Conservation (phyloP, 2,888 invertebrate species). For the Nezara viridula region DNA sequence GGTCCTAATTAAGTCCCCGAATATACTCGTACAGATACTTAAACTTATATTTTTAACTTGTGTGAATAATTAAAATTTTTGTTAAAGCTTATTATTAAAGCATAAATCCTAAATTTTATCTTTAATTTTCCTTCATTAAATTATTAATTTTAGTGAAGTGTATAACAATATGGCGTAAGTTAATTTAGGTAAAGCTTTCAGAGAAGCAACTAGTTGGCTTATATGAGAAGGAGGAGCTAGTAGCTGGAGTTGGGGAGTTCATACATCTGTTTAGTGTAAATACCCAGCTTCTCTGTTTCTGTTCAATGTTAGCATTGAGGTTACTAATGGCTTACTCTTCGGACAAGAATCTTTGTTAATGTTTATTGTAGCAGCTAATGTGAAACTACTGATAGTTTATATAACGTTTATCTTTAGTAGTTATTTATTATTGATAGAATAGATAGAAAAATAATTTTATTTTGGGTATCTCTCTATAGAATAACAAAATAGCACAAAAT, state of each 20-base stretch:
- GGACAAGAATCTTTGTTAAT: not conserved
- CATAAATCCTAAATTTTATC: no score
- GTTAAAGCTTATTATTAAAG: no score
- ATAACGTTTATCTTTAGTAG: not conserved
- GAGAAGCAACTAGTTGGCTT: not conserved
- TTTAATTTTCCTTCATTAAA: no score
- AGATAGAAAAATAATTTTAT: no score
- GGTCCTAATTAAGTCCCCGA: no score
- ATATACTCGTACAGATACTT: no score
- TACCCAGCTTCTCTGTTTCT: not conserved
- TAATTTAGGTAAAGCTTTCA: not conserved
- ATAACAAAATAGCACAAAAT: no score
- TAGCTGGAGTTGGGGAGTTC: not conserved
- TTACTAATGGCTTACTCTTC: not conserved
- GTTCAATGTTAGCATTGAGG: not conserved
- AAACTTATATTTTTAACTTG: no score
- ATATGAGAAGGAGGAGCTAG: not conserved
- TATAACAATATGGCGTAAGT: not conserved
- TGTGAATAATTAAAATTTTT: no score
- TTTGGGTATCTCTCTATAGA: no score
- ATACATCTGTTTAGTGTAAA: not conserved
- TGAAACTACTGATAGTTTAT: not conserved
- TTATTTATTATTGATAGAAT: no score
- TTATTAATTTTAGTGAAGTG: not conserved
- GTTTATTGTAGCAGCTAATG: not conserved